Evolutionary conservation across 2,113 vertebrate genomes (phyloP).

Genomic region (human): DNA sequence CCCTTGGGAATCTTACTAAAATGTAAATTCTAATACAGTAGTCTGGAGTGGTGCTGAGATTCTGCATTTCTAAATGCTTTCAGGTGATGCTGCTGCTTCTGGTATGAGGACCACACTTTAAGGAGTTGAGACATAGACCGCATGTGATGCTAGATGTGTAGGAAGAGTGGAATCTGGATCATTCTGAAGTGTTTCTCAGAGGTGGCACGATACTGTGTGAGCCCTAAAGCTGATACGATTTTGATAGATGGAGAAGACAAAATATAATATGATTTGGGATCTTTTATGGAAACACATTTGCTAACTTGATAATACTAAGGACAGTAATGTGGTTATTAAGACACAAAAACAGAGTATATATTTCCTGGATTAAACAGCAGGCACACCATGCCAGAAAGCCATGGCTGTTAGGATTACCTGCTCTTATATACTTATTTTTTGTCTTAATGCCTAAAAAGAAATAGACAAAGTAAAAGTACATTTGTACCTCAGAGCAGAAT

Average conservation of each 20-base stretch:
- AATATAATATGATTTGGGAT: not conserved
- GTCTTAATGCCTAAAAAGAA: conserved; percentile 38
- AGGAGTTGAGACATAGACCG: not conserved
- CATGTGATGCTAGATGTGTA: not conserved
- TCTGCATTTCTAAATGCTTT: not conserved
- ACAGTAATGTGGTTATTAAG: not conserved
- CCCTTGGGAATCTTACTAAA: not conserved
- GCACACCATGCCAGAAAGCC: conserved; percentile 19
- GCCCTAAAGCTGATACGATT: not conserved
- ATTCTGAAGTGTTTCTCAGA: not conserved
- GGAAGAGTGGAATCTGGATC: not conserved
- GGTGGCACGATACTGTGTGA: not conserved
- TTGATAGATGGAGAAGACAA: not conserved
- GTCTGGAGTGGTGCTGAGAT: not conserved
- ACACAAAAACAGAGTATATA: conserved; percentile 28
- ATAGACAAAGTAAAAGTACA: conserved; percentile 70
- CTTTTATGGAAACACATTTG: not conserved
- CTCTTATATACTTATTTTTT: conserved; percentile 6
- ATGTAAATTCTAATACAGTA: not conserved
- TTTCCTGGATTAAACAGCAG: conserved; percentile 33
- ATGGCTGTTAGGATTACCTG: conserved; percentile 35
- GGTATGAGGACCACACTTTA: not conserved
- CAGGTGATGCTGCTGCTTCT: not conserved
- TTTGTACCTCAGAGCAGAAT: conserved; percentile 59
- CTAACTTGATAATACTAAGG: not conserved